Evolutionary conservation across 2,797 vertebrate genomes (phyloP), one percentile per base, ranked within the genome.

Genomic region (Rallus crepitans): DNA sequence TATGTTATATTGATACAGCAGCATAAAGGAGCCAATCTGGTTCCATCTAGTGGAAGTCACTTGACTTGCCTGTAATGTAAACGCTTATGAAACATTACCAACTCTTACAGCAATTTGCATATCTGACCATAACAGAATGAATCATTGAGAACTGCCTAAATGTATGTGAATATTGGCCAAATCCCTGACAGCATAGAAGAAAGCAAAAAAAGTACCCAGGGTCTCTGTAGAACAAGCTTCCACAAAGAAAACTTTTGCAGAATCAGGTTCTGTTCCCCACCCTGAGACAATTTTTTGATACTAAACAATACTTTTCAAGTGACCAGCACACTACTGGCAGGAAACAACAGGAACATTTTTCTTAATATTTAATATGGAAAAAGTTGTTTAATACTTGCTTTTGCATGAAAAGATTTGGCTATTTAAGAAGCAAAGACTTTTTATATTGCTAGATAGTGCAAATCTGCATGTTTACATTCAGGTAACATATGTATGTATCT

Each of bases 31-130:
- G 28, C 52, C 56, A 75, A 77, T 66, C 45, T 84, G 25, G 57
- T 80, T 94, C 78, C 81, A 80, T 47, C 86, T 86, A 93, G 78
- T 60, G 61, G 81, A 90, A 90, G 20, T n/a, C 27, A 87, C 6
- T 84, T 84, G 53, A 78, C 37, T 75, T 84, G 53, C 50, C 35
- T 71, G 19, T 47, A 68, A 81, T 47, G 57, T 48, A 72, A 65
- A 40, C n/a, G 17, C 27, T 37, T 73, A 47, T 24, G 71, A 57
- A 87, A 64, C 14, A 47, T 27, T 57, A 78, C 10, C 8, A 77
- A 20, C 1, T 2, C 1, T 57, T 56, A 57, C 2, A 28, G 17
- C 59, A 59, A 84, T 80, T 52, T 73, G 21, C 20, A 3, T 48
- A 57, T 18, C n/a, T 73, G 37, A 45, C 15, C 5, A 27, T 30